A percentile compares a stretch with the other conserved stretches of the same genome.
phyloP scores from a whole-genome alignment of 2,888 invertebrate species.

The Heliconius ismenius region DNA sequence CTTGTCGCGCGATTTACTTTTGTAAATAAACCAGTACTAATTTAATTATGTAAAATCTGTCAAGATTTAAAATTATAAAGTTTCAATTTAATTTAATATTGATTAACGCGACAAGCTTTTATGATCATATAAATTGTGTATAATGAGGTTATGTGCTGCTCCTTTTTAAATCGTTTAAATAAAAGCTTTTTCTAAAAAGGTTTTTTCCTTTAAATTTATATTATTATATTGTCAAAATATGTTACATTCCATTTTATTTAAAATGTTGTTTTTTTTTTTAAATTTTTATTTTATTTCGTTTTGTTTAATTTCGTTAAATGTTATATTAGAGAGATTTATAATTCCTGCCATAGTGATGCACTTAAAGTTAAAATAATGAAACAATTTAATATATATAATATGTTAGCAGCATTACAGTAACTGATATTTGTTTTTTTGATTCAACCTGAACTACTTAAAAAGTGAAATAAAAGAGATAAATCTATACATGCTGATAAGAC shows the following conservation, averaged over 20 bases:
- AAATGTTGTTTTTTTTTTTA: not conserved
- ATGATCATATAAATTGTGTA: too few relatives aligned
- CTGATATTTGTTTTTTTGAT: not conserved
- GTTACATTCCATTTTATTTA: constrained; percentile 20
- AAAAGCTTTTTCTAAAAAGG: too few relatives aligned
- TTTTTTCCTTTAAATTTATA: not conserved
- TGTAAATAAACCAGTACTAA: too few relatives aligned
- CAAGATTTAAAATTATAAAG: too few relatives aligned
- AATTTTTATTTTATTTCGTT: not conserved
- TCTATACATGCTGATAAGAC: not conserved
- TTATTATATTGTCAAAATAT: not conserved
- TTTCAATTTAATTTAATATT: too few relatives aligned
- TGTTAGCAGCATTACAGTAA: not conserved
- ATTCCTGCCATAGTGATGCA: constrained; percentile 11
- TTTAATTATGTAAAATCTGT: too few relatives aligned
- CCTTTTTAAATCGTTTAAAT: too few relatives aligned
- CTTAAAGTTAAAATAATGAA: not conserved
- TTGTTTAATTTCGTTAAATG: not conserved
- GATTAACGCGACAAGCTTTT: not conserved
- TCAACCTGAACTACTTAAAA: not conserved
- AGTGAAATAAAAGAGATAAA: not conserved
- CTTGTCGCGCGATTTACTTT: too few relatives aligned
- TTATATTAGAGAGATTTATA: constrained; percentile 15
- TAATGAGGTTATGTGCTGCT: too few relatives aligned
- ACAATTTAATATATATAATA: not conserved